phyloP scores from a whole-genome alignment of 2,888 invertebrate genomes.

The Drosophila quasianomalipes region DNA sequence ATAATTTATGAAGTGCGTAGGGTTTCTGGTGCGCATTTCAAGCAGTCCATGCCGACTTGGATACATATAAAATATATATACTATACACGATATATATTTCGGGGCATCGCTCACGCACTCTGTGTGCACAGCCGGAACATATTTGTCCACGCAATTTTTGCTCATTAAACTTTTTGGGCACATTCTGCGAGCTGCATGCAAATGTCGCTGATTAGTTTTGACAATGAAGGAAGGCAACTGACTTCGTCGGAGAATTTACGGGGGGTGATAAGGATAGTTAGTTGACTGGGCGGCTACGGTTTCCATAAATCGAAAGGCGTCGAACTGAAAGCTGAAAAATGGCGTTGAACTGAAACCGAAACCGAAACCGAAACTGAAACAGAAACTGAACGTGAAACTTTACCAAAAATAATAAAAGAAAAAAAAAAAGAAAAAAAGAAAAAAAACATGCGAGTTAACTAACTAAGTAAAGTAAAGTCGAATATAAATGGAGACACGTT shows the following conservation, averaged over 20 bases:
- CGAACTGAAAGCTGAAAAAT: conserved; percentile 16
- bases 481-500: conserved; percentile 4
- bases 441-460: background rate
- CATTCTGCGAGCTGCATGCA: conserved; percentile 70
- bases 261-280: conserved; percentile 45
- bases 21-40: conserved; percentile 71
- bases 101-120: conserved; percentile 53
- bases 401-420: background rate
- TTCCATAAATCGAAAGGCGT: conserved; percentile 55
- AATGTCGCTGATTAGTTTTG: conserved; percentile 66
- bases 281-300: conserved; percentile 34
- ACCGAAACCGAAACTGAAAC: background rate
- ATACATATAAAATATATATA: conserved; percentile 19
- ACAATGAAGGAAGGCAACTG: conserved; percentile 7
- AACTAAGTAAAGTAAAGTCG: background rate
- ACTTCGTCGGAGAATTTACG: background rate
- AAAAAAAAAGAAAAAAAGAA: no score
- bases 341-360: conserved; percentile 20
- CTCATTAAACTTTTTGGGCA: conserved; percentile 73
- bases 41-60: conserved; percentile 42
- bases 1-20: conserved; percentile 80
- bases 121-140: conserved; percentile 63
- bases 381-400: background rate
- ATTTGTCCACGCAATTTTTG: conserved; percentile 69
- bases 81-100: conserved; percentile 5